phyloP scores from a whole-genome alignment of 2,113 vertebrate species.

The Syngnathus typhle region DNA sequence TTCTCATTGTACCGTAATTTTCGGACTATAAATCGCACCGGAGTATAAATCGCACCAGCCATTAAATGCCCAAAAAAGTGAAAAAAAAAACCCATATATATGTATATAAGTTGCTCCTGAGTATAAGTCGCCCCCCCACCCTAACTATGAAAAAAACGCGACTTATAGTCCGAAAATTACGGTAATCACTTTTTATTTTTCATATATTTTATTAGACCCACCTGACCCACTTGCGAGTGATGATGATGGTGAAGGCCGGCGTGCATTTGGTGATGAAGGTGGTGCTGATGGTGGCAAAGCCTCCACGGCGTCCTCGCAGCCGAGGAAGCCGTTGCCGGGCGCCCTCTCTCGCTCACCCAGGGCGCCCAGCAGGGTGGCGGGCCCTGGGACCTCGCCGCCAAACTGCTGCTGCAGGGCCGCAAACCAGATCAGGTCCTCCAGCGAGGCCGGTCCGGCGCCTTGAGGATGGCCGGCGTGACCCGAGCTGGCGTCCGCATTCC shows the following conservation, averaged over 20 bases:
- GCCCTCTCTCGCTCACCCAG: slow-evolving; percentile 74
- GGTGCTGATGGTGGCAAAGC: slow-evolving; percentile 76
- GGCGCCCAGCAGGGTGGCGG: slow-evolving; percentile 63
- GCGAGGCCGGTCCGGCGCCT: slow-evolving; percentile 71
- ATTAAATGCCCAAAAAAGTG: too few species aligned
- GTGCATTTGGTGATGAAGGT: slow-evolving; percentile 68
- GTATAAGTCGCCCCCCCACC: too few species aligned
- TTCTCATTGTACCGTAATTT: too few species aligned
- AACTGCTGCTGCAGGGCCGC: slow-evolving; percentile 91
- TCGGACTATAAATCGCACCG: too few species aligned
- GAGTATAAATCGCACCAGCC: too few species aligned
- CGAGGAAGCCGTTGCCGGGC: slow-evolving; percentile 81
- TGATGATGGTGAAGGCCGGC: slow-evolving; percentile 66
- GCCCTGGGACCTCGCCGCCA: slow-evolving; percentile 80
- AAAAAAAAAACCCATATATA: too few species aligned
- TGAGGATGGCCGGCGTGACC: slow-evolving; percentile 68
- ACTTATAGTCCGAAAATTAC: too few species aligned
- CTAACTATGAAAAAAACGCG: too few species aligned
- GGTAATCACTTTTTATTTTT: neutral
- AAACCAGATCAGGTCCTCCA: slow-evolving; percentile 98
- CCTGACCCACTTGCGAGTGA: slow-evolving; percentile 66
- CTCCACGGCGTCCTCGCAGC: slow-evolving; percentile 94
- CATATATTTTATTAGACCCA: slow-evolving; percentile 18
- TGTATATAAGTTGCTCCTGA: too few species aligned
- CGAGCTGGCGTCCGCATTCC: slow-evolving; percentile 77